Evolutionary conservation across 1,140 invertebrate genomes (phyloP).

Genomic region (Eubasilissa regina): DNA sequence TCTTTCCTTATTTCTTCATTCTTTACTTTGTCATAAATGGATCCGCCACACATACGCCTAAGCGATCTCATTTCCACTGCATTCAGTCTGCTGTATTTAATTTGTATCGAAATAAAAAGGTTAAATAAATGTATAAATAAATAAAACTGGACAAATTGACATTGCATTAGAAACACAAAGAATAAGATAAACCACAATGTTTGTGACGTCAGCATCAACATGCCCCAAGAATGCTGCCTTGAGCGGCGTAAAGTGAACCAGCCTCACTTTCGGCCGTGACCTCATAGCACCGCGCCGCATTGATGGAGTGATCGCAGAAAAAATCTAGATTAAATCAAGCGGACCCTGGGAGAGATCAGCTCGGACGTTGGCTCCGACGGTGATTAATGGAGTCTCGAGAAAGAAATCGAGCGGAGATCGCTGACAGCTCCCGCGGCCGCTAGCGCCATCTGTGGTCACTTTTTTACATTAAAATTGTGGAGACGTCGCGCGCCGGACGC

Average conservation of each 20-base stretch:
- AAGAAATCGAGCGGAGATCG: conserved; percentile 30
- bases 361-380: conserved; percentile 15
- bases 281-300: not conserved
- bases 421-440: not conserved
- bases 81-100: too few relatives aligned
- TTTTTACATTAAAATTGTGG: not conserved
- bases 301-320: not conserved
- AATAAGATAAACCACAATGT: too few relatives aligned
- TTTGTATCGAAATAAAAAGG: too few relatives aligned
- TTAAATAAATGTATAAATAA: too few relatives aligned
- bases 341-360: not conserved
- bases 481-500: too few relatives aligned
- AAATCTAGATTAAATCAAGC: not conserved
- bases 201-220: too few relatives aligned
- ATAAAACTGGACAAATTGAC: too few relatives aligned
- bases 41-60: too few relatives aligned
- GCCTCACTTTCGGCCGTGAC: conserved; percentile 22
- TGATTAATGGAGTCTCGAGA: conserved; percentile 21
- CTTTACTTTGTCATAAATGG: too few relatives aligned
- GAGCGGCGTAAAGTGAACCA: not conserved
- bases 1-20: too few relatives aligned
- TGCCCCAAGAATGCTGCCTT: not conserved
- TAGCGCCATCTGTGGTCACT: conserved; percentile 11
- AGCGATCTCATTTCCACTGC: too few relatives aligned
- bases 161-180: too few relatives aligned